Evolutionary conservation across 2,797 vertebrate species (phyloP), one percentile per base, ranked within the genome.

Genomic region (Sebastes kiyomatsui): DNA sequence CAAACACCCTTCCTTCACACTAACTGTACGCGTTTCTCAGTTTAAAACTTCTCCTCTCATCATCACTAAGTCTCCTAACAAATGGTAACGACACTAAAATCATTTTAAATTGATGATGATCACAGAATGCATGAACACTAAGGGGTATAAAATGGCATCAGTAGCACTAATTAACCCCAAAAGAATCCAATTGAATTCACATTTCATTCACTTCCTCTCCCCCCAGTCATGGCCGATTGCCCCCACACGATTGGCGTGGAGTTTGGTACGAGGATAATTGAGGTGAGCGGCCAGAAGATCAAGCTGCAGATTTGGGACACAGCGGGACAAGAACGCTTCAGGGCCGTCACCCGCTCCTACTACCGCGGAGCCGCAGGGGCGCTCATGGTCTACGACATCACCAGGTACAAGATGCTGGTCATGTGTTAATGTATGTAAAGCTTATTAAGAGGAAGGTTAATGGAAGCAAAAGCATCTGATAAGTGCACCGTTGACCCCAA

Each of bases 271-370:
- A 96, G 99, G 94, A 99, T 99, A 96, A 99, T 99, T 73, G 98
- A 99, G 96, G 99, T 99, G 93, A 99, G 98, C 70, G 98, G 99
- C 73, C 99, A 99, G 96, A 99, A 99, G 97, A 99, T 99, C 93
- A 99, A 99, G 96, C 96, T 99, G 95, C 99, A 99, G 96, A 99
- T 99, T 80, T 99, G 99, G 99, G 99, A 99, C 95, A 99, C 99
- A 38, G 99, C 99, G 70, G 99, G 99, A 73, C 99, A 99, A 90
- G 99, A 99, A 88, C 96, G 99, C 83, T 99, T 99, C 95, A 95
- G 99, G 93, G 98, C 99, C 56, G 99, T 99, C 90, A 99, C 99
- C 16, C 97, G 99, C 90, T 99, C 98, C 94, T 99, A 99, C 94
- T 99, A 99, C 95, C 97, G 99, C 84, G 99, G 99, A n/a, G 99